Percentiles rank a stretch among this genome's conserved stretches.
Conservation (phyloP, 2,797 vertebrate genomes). For the Phylloscopus collybita region DNA sequence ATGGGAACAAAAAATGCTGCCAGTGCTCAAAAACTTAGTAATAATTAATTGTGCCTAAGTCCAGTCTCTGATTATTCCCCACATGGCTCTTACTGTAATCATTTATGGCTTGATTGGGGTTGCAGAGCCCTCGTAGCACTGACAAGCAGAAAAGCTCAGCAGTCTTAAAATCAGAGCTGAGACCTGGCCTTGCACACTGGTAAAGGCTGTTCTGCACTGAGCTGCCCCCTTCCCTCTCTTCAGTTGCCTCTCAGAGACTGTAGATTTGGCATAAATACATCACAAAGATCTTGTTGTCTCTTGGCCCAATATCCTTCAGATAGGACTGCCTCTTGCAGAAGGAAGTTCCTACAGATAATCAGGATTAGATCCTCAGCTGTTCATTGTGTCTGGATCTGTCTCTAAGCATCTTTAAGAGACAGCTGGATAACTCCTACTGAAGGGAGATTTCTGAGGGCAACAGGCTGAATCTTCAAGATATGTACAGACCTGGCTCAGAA, state of each 20-base stretch:
- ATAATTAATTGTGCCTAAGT: constrained; percentile 32
- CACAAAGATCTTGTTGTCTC: neutral
- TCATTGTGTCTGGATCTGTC: neutral
- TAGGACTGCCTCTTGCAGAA: neutral
- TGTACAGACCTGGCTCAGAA: neutral
- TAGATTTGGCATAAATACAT: neutral
- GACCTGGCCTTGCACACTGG: neutral
- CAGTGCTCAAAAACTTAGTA: neutral
- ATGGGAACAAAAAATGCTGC: neutral
- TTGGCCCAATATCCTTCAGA: neutral
- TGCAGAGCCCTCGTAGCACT: neutral
- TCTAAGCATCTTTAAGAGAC: neutral
- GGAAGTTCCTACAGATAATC: neutral
- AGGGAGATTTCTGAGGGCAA: neutral
- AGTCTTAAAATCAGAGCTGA: neutral
- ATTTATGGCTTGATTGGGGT: constrained; percentile 22
- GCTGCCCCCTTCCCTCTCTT: neutral
- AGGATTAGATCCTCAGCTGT: neutral
- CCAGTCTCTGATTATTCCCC: neutral
- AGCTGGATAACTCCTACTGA: neutral
- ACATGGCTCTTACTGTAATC: neutral
- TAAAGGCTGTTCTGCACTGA: neutral
- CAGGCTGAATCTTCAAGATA: neutral
- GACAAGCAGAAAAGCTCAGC: neutral
- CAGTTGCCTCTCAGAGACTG: neutral